These are phyloP conservation scores for Aphelenchoides besseyi DNA, from an alignment of 1,140 invertebrate genomes.

Conservation along the genomic window DNA sequence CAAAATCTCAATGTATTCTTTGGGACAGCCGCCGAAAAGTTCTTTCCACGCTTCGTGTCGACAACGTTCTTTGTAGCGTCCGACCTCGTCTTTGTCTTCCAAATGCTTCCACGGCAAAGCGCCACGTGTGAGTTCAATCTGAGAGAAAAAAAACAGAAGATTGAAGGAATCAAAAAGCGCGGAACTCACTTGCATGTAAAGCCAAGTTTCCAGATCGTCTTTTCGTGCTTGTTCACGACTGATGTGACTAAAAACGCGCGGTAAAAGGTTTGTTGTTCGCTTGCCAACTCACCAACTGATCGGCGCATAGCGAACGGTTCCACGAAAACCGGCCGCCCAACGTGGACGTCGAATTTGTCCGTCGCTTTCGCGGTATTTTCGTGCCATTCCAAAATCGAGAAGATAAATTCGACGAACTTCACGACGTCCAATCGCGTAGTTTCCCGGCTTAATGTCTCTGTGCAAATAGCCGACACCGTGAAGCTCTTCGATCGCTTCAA, in stretches of 20 bases:
- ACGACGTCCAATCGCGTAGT: constrained; percentile 51
- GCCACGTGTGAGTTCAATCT: constrained; percentile 31
- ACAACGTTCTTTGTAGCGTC: constrained; percentile 26
- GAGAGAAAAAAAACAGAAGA: constrained; percentile 14
- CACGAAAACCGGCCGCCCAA: constrained; percentile 41
- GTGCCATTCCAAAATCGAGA: constrained; percentile 40
- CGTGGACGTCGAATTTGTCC: constrained; percentile 40
- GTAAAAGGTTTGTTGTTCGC: constrained; percentile 32
- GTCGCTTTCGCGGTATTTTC: constrained; percentile 54
- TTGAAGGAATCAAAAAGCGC: background rate
- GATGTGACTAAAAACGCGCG: constrained; percentile 33
- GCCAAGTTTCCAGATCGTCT: constrained; percentile 41
- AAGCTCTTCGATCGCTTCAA: constrained; percentile 50
- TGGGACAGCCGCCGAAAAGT: constrained; percentile 32
- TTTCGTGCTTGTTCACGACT: constrained; percentile 31
- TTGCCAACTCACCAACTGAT: constrained; percentile 31
- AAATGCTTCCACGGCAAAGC: constrained; percentile 31
- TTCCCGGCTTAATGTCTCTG: constrained; percentile 53
- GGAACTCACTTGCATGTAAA: constrained; percentile 36
- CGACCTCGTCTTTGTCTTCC: constrained; percentile 30
- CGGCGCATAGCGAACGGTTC: constrained; percentile 49
- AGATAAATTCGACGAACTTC: constrained; percentile 43
- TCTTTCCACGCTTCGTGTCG: constrained; percentile 21
- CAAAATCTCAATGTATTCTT: constrained; percentile 36
- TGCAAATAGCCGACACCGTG: constrained; percentile 52